A percentile compares a stretch with the other conserved stretches of the same genome.
phyloP scores from a whole-genome alignment of 2,113 vertebrate genomes.

The Oreochromis niloticus region DNA sequence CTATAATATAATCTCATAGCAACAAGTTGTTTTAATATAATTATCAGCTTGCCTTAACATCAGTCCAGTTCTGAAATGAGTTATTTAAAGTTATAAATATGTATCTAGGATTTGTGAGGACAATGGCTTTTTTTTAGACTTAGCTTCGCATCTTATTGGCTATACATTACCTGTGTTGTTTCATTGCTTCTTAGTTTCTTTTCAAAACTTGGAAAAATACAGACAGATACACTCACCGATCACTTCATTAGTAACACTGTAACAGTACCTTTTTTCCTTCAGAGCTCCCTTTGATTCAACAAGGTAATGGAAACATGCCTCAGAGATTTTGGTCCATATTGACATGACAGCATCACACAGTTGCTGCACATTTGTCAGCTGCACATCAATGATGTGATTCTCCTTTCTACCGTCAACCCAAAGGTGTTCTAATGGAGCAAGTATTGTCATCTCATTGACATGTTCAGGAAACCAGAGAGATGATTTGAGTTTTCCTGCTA shows the following conservation, averaged over 20 bases:
- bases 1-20: slow-evolving; percentile 25
- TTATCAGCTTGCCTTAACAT: slow-evolving; percentile 40
- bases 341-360: not conserved
- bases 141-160: not conserved
- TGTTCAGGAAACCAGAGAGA: not conserved
- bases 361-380: not conserved
- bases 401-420: not conserved
- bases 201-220: not conserved
- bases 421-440: not conserved
- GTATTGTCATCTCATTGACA: not conserved
- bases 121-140: not conserved
- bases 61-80: not conserved
- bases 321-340: not conserved
- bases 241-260: not conserved
- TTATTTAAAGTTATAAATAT: not conserved
- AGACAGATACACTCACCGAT: not conserved
- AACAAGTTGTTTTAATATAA: slow-evolving; percentile 34
- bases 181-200: not conserved
- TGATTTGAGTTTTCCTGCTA: not conserved
- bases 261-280: not conserved
- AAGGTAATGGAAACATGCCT: not conserved
- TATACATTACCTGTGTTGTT: not conserved
- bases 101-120: not conserved
- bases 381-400: not conserved
- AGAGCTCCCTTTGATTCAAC: not conserved